Base-by-base conservation (phyloP, 2,797 vertebrate species). In the Pangasius krempfi region DNA sequence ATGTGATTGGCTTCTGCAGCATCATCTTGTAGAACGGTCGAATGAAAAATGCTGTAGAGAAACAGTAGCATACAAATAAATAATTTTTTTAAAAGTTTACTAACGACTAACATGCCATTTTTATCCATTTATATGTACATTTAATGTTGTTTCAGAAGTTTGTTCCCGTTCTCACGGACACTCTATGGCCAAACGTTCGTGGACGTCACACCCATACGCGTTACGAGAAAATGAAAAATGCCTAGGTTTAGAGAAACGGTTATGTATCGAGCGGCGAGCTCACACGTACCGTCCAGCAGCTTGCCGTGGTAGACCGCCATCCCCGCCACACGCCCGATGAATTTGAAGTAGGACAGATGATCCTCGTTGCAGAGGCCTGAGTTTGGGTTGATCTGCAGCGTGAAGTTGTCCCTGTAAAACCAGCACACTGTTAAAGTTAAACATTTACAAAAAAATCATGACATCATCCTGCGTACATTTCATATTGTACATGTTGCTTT, bases 21-120 rank as follows among this genome's bases (percentile, higher is more conserved):
- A 98, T 99, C 98, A 99, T 99, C 96, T 99, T 99, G 94, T 99
- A 99, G 94, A 99, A 99, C 1, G 98, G 98, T 56, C 98, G 97
- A 93, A 99, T 99, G 94, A 99, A 99, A 94, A 99, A 99, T 20
- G 98, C 98, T 99, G 93, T 84, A 85, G 56, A 70, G n/a, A 58
- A 47, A 22, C 73, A 83, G 56, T 14, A 25, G 20, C 27, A 50
- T 27, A 68, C 14, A 6, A 56, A 47, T 72, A 52, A 73, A 76
- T 22, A 0, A 44, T 20, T 56, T 9, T 50, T 22, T 60, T 33
- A 40, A 22, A 44, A 44, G 5, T 44, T 44, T 5, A 44, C 6
- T 44, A 44, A 44, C 0, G 40, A 44, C 40, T 44, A 44, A 44
- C 40, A 44, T 5, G 40, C 5, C 40, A 44, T 44, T 44, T 44